Evolutionary conservation across 2,113 vertebrate genomes (phyloP).

Genomic region (Ptychochromis oligacanthus): DNA sequence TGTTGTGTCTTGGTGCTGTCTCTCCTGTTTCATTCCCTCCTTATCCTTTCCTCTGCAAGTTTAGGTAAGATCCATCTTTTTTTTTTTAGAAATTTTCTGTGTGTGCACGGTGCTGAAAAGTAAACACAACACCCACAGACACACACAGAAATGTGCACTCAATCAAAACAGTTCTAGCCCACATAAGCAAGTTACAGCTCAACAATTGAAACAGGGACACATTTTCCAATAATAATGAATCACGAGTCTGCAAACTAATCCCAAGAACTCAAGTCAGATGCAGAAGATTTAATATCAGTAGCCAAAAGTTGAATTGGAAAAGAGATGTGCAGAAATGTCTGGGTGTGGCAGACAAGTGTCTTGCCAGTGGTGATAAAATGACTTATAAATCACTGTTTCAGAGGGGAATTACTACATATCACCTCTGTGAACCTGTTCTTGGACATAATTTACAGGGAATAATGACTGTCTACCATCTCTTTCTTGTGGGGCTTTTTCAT

Average conservation of each 20-base stretch:
- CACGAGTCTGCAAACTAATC: neutral
- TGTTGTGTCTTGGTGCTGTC: slow-evolving; percentile 16
- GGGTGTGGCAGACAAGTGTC: neutral
- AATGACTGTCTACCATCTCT: slow-evolving; percentile 17
- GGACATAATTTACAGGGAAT: slow-evolving; percentile 14
- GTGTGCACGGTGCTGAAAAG: neutral
- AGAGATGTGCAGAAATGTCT: slow-evolving; percentile 11
- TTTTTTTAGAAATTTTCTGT: neutral
- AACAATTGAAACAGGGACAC: neutral
- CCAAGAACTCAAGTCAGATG: neutral
- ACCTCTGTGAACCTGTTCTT: slow-evolving; percentile 5
- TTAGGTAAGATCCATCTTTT: neutral
- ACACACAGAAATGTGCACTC: neutral
- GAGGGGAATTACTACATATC: neutral
- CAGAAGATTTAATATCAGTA: neutral
- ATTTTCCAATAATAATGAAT: neutral
- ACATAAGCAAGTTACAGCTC: neutral
- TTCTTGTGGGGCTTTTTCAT: slow-evolving; percentile 25
- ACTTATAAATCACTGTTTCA: slow-evolving; percentile 1
- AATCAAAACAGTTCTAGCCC: neutral
- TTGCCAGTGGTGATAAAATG: neutral
- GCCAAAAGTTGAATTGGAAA: neutral
- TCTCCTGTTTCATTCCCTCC: neutral
- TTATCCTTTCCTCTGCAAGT: too few species aligned
- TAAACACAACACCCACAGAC: neutral